Conservation (phyloP, 92 coral and sea anemone genomes). For the Palythoa grandiflora region DNA sequence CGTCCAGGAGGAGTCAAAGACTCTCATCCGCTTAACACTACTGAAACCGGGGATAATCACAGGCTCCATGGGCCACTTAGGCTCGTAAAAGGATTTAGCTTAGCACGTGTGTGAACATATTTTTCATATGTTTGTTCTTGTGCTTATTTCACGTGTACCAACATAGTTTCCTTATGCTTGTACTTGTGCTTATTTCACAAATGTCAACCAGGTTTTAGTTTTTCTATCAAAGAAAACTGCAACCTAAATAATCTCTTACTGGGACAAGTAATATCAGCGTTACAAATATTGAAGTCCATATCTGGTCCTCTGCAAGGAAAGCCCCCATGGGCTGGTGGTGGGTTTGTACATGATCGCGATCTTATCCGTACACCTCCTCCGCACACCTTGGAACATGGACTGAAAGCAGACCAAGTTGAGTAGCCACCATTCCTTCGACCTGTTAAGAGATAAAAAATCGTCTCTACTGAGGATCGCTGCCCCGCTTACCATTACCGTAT, state of each 20-base stretch:
- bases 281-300: background rate
- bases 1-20: too few relatives aligned
- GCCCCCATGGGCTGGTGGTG: background rate
- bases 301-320: background rate
- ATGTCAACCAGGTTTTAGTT: too few relatives aligned
- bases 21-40: too few relatives aligned
- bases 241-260: background rate
- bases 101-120: too few relatives aligned
- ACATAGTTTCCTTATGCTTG: too few relatives aligned
- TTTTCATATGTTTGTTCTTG: too few relatives aligned
- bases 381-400: slow-evolving; percentile 8
- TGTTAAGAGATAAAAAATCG: background rate
- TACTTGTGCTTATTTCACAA: too few relatives aligned
- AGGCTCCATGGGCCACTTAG: too few relatives aligned
- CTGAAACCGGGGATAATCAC: too few relatives aligned
- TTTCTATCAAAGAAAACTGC: background rate
- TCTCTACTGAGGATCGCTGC: background rate
- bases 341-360: slow-evolving; percentile 4
- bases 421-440: background rate
- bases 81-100: too few relatives aligned
- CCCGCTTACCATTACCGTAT: too few relatives aligned
- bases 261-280: background rate
- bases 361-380: background rate
- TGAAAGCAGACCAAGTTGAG: background rate
- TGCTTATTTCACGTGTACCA: too few relatives aligned